These are phyloP conservation scores for Hystrix brachyura DNA, from an alignment of 2,113 vertebrate species.

Conservation along the genomic window DNA sequence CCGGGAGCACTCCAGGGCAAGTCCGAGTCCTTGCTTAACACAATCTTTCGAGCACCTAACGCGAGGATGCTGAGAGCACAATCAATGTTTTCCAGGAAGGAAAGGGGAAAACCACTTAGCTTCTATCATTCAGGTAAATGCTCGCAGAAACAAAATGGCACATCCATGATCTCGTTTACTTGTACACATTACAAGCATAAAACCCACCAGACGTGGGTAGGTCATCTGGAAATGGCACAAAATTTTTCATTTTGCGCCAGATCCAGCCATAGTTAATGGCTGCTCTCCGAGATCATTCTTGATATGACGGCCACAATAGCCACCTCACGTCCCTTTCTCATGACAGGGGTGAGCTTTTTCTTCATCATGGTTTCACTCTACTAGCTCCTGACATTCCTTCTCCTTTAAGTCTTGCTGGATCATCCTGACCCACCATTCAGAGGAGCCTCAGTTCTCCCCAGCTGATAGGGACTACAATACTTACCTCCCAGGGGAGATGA, in stretches of 20 bases:
- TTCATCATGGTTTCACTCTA: background rate
- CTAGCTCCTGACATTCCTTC: background rate
- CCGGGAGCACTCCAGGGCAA: background rate
- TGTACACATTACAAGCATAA: background rate
- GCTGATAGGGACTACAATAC: background rate
- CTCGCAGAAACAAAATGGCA: background rate
- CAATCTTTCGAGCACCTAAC: background rate
- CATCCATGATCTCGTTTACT: background rate
- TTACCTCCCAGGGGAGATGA: background rate
- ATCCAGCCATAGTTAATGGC: background rate
- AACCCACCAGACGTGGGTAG: background rate
- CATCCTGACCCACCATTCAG: background rate
- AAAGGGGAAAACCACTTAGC: background rate
- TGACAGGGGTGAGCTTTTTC: background rate
- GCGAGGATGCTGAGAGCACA: background rate
- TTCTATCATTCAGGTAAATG: slow-evolving; percentile 32
- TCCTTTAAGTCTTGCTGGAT: background rate
- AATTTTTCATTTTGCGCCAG: background rate
- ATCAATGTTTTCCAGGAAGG: background rate
- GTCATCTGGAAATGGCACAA: background rate
- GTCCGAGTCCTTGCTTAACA: background rate
- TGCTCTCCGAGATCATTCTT: slow-evolving; percentile 3
- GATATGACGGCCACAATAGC: background rate
- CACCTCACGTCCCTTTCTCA: background rate
- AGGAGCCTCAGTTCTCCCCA: background rate